Base-by-base conservation (phyloP, 2,113 vertebrate genomes). In the Rhagologus leucostigma region DNA sequence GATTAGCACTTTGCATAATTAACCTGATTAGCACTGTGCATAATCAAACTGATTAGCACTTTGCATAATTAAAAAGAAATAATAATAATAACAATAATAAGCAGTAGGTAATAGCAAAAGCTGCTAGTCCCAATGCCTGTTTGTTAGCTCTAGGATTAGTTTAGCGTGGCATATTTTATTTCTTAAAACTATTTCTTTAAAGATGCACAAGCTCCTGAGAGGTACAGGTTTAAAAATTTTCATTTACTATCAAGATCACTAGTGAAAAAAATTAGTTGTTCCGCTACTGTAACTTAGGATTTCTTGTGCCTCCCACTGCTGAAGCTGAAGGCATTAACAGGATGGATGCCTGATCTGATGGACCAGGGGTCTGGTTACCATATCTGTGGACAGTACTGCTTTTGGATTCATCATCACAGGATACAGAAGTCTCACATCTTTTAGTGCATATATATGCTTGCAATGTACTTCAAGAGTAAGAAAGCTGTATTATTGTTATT, bases 11-110 rank as follows among this genome's bases (percentile, higher is more conserved):
- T 98, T 98, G 98, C 98, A 98, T 98, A 98, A 98, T 98, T 98
- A 98, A 98, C 98, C 98, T 98, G 98, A 98, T 98, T 98, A 98
- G 98, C 98, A 98, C 98, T 98, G 98, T 98, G 98, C 98, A 98
- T 98, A 98, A 98, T 98, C 98, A 98, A 98, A 98, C 98, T 98
- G 98, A 98, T 98, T 98, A 98, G 98, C 98, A 98, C 98, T 98
- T 98, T 98, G 98, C 98, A 98, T 98, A 98, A 98, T 98, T 98
- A 98, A 98, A 98, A 98, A 98, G 98, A 98, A 98, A 98, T 98
- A 98, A 98, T 98, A 98, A 98, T 98, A 98, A 98, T 98, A 98
- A 98, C 97, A 98, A 98, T 98, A 98, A 98, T 98, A 98, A 98
- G 98, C 97, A 98, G 98, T 97, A 98, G 98, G 97, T 98, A 98